These are phyloP conservation scores for Neolamprologus fasciatus DNA, from an alignment of 2,113 vertebrate species.

Conservation along the genomic window DNA sequence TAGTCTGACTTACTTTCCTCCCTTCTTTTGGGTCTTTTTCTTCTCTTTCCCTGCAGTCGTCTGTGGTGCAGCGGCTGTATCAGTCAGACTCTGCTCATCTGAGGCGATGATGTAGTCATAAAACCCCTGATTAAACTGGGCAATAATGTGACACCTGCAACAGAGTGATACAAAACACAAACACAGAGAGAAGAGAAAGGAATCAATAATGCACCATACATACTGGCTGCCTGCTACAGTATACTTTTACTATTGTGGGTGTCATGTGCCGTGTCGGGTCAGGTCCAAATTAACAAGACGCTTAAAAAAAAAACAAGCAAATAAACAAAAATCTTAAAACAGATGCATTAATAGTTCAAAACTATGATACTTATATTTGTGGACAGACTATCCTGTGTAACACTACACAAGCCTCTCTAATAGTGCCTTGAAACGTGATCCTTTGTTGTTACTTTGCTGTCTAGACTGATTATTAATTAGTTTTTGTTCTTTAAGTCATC, in stretches of 20 bases:
- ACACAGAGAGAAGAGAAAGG: not conserved
- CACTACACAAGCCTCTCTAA: not conserved
- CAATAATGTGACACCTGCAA: conserved; percentile 86
- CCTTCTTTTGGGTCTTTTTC: conserved; percentile 41
- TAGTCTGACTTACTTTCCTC: conserved; percentile 42
- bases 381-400: not conserved
- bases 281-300: not conserved
- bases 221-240: not conserved
- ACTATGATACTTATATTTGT: not conserved
- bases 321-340: not conserved
- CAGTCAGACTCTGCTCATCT: conserved; percentile 72
- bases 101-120: conserved; percentile 90
- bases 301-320: not conserved
- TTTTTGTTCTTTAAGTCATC: not conserved
- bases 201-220: not conserved
- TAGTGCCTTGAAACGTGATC: not conserved
- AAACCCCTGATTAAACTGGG: conserved; percentile 88
- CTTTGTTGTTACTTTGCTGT: not conserved
- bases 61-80: not conserved
- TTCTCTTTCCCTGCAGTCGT: conserved; percentile 29
- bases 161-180: not conserved
- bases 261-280: not conserved
- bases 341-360: not conserved
- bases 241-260: not conserved
- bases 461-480: not conserved